Percentiles rank a stretch among this genome's conserved stretches.
phyloP scores from a whole-genome alignment of 2,888 invertebrate species.

The Trimorus sp. region DNA sequence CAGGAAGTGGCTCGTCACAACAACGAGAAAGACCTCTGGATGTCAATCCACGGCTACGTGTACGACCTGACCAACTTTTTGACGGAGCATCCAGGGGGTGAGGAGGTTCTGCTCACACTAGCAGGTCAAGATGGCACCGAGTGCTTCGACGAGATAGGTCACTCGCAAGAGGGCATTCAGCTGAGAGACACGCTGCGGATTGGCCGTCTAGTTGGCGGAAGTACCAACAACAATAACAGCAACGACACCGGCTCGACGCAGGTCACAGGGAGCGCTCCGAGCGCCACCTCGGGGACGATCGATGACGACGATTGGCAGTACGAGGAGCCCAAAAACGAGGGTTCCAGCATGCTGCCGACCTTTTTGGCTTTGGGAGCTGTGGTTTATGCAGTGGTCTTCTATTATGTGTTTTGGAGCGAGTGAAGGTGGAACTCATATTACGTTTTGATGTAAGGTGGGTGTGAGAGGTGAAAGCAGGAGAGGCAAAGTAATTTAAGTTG shows the following conservation, averaged over 20 bases:
- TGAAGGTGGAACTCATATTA: neutral
- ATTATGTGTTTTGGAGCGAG: constrained; percentile 59
- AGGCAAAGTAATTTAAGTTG: too few relatives aligned
- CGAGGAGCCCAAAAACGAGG: constrained; percentile 67
- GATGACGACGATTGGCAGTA: constrained; percentile 74
- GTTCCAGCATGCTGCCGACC: constrained; percentile 56
- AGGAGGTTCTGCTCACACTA: constrained; percentile 84
- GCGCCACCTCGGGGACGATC: constrained; percentile 41
- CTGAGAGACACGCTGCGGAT: constrained; percentile 85
- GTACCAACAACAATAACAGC: too few relatives aligned
- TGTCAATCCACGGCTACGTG: constrained; percentile 83
- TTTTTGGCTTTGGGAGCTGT: constrained; percentile 63
- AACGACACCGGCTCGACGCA: too few relatives aligned
- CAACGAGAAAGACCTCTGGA: constrained; percentile 82
- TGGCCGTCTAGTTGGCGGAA: constrained; percentile 81
- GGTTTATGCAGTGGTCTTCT: constrained; percentile 13
- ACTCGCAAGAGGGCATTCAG: constrained; percentile 85
- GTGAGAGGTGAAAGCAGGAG: too few relatives aligned
- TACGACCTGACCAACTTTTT: constrained; percentile 84
- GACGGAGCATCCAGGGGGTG: constrained; percentile 85
- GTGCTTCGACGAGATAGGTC: constrained; percentile 87
- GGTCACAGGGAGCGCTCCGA: neutral
- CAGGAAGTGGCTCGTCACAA: constrained; percentile 83
- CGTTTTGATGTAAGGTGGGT: too few relatives aligned
- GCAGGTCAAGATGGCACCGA: constrained; percentile 84